phyloP scores from a whole-genome alignment of 2,797 vertebrate species.

The Eurystomus glaucurus region DNA sequence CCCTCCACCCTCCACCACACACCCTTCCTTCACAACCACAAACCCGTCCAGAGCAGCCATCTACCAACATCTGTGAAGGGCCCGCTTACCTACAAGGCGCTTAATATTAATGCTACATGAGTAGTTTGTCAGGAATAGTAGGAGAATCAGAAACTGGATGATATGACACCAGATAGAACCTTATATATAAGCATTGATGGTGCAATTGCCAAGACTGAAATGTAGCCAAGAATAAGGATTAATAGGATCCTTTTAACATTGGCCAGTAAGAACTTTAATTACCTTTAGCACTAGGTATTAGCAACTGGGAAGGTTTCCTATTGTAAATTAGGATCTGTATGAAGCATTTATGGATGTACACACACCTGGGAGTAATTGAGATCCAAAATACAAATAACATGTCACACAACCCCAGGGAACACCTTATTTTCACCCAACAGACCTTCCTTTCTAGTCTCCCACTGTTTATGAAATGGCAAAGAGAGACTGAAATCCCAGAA shows the following conservation, averaged over 20 bases:
- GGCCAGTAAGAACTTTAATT: background rate
- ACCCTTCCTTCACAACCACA: background rate
- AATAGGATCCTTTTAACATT: background rate
- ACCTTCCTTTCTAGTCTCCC: background rate
- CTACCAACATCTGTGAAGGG: background rate
- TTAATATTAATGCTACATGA: background rate
- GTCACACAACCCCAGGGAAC: background rate
- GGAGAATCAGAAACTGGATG: background rate
- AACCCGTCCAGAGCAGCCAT: background rate
- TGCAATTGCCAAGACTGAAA: background rate
- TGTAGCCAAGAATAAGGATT: background rate
- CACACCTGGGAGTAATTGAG: background rate
- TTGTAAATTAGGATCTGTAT: background rate
- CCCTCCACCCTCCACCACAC: background rate
- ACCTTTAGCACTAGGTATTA: background rate
- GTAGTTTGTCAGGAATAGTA: background rate
- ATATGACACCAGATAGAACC: background rate
- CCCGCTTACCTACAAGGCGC: background rate
- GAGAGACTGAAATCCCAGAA: background rate
- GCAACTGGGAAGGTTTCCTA: background rate
- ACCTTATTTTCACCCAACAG: background rate
- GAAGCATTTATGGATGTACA: background rate
- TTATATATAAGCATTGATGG: background rate
- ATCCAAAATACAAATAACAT: background rate
- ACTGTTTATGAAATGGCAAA: background rate